These are phyloP conservation scores for Zygogramma bicolorata DNA, from an alignment of 2,888 invertebrate species.

Conservation along the genomic window DNA sequence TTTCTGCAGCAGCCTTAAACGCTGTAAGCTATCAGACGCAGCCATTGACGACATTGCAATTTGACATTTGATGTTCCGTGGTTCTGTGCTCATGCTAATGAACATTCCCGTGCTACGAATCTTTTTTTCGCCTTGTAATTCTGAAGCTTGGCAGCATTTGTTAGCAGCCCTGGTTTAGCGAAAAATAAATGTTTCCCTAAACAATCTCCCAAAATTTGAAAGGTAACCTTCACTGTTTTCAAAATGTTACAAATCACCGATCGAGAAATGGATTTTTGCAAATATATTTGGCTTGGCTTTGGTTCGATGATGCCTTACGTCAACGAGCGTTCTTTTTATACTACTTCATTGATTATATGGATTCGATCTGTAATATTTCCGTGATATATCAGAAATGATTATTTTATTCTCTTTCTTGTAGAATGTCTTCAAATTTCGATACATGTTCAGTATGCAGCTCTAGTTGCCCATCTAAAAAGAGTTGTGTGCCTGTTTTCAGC, in stretches of 20 bases:
- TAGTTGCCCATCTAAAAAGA: conserved; percentile 69
- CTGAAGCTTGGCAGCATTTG: conserved; percentile 67
- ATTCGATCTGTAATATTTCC: background rate
- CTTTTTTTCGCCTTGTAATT: conserved; percentile 23
- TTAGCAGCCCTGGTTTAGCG: conserved; percentile 66
- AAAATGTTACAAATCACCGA: background rate
- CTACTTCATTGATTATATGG: background rate
- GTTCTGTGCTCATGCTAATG: background rate
- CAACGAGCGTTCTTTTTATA: background rate
- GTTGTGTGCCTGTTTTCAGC: conserved; percentile 70
- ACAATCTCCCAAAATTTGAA: conserved; percentile 60
- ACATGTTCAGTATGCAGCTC: conserved; percentile 75
- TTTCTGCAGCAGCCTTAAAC: no score
- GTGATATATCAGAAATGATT: background rate
- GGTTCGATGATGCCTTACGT: background rate
- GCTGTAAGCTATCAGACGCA: no score
- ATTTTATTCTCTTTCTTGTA: conserved; percentile 44
- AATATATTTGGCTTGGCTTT: background rate
- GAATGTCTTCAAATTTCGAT: conserved; percentile 59
- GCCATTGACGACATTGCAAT: no score
- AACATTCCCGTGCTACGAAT: background rate
- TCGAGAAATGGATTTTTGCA: background rate
- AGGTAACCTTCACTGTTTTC: conserved; percentile 55
- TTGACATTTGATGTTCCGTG: background rate
- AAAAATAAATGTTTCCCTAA: conserved; percentile 67